Evolutionary conservation across 2,113 vertebrate genomes (phyloP), one percentile per base, ranked within the genome.

Genomic region (Brachyistius frenatus): DNA sequence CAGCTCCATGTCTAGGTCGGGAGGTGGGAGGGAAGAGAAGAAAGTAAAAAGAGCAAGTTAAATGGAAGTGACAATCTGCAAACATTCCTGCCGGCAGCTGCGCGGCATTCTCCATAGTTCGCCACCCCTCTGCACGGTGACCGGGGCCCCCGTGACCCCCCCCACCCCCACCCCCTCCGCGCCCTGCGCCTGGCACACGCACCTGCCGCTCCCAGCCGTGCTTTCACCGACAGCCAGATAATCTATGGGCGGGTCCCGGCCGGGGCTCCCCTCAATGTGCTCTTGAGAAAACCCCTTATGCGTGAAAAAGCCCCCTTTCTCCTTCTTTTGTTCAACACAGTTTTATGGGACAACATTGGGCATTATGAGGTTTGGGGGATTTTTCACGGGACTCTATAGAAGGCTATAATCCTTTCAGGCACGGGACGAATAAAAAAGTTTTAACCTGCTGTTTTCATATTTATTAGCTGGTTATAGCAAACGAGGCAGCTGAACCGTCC

Each of bases 151-250:
- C 66, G 6, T 60, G 83, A 91, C 92, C 94, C 85, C 92, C 90
- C 93, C 85, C 92, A n/a, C 47, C 92, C 85, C 92, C 5, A 15
- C 49, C 49, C 16, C 15, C 49, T 2, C 7, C 44, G 2, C 16
- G 15, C 15, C 91, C 86, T 3, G 23, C 81, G 87, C 89, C 83
- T 68, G 91, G 92, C 93, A 91, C 93, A 93, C 93, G 93, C 95
- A 95, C 95, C 95, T 95, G 94, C 94, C 90, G 89, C 91, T 90
- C 85, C 62, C 90, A 91, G 93, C 83, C 91, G 74, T 80, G 94
- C 95, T 96, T 96, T 97, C 96, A 96, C 95, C 94, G 94, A 92
- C 95, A 71, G 94, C 95, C 94, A 94, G 95, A 97, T 98, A 97
- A 98, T 95, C 95, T 90, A 93, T 92, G 95, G 95, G 95, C 95